phyloP scores from a whole-genome alignment of 2,797 vertebrate species.

The Myripristis murdjan region DNA sequence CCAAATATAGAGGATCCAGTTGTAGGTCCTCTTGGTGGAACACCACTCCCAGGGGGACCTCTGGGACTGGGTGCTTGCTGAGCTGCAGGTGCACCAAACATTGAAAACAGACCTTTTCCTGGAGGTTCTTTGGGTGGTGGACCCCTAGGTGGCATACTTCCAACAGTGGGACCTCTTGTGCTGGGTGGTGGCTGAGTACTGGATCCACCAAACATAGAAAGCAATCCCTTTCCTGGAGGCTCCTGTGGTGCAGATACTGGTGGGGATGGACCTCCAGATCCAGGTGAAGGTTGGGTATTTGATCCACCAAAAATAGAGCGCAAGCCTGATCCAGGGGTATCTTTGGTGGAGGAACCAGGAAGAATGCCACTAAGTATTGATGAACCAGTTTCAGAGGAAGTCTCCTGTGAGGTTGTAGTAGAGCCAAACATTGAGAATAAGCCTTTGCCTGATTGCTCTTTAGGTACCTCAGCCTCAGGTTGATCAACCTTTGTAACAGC shows the following conservation, averaged over 20 bases:
- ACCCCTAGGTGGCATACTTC: constrained; percentile 54
- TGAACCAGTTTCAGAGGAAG: constrained; percentile 68
- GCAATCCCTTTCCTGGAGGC: constrained; percentile 76
- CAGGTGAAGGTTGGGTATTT: constrained; percentile 64
- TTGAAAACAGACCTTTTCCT: constrained; percentile 84
- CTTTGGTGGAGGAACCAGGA: constrained; percentile 82
- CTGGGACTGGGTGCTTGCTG: constrained; percentile 72
- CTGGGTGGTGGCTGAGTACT: constrained; percentile 66
- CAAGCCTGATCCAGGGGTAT: constrained; percentile 82
- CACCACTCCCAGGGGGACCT: constrained; percentile 42
- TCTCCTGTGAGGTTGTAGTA: constrained; percentile 53
- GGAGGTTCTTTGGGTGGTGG: constrained; percentile 76
- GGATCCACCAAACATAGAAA: constrained; percentile 83
- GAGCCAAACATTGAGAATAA: constrained; percentile 81
- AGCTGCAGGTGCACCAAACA: constrained; percentile 78
- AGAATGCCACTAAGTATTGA: constrained; percentile 85
- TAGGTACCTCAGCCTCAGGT: constrained; percentile 63
- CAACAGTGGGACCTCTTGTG: constrained; percentile 60
- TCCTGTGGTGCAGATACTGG: constrained; percentile 68
- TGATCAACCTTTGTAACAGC: constrained; percentile 53
- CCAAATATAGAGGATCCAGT: constrained; percentile 77
- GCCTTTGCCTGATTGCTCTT: constrained; percentile 76
- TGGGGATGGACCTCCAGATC: constrained; percentile 51
- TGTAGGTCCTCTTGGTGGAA: constrained; percentile 56
- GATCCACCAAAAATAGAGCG: constrained; percentile 91